Evolutionary conservation across 2,113 vertebrate species (phyloP).

Genomic region (Petaurus breviceps): DNA sequence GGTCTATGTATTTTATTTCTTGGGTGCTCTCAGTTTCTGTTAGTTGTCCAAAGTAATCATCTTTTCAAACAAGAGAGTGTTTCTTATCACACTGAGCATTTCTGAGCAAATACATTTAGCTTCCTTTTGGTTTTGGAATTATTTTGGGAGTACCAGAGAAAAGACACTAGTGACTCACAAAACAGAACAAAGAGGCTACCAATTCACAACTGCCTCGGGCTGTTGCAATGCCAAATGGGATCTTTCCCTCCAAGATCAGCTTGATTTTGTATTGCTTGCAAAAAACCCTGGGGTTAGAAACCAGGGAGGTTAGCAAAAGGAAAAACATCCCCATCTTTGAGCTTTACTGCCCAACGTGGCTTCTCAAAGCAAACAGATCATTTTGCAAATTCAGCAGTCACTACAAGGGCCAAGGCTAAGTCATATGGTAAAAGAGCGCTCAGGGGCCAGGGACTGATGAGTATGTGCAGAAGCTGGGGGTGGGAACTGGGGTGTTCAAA

Average conservation of each 20-base stretch:
- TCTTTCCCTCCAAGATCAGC: slow-evolving; percentile 11
- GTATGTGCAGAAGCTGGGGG: background rate
- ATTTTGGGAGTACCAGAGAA: slow-evolving; percentile 28
- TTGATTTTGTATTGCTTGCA: slow-evolving; percentile 13
- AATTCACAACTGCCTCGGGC: slow-evolving; percentile 3
- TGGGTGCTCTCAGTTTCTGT: background rate
- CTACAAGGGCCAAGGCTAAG: background rate
- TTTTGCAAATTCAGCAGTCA: slow-evolving; percentile 40
- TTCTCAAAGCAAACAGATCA: slow-evolving; percentile 40
- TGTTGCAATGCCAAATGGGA: background rate
- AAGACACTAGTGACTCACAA: slow-evolving; percentile 55
- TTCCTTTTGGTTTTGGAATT: slow-evolving; percentile 53
- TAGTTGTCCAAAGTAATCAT: background rate
- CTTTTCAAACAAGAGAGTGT: background rate
- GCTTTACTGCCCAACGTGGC: background rate
- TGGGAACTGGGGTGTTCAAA: background rate
- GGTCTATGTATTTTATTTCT: background rate
- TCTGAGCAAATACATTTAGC: slow-evolving; percentile 20
- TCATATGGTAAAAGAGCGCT: background rate
- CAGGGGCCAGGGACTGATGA: background rate
- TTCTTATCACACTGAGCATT: slow-evolving; percentile 38
- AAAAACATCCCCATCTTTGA: slow-evolving; percentile 9
- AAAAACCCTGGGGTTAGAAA: background rate
- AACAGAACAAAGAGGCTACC: slow-evolving; percentile 16
- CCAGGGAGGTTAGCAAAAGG: background rate